Percentiles rank a stretch among this genome's conserved stretches.
Evolutionary conservation across 1,140 invertebrate species (phyloP).

Genomic region (Pteromalus puparum): DNA sequence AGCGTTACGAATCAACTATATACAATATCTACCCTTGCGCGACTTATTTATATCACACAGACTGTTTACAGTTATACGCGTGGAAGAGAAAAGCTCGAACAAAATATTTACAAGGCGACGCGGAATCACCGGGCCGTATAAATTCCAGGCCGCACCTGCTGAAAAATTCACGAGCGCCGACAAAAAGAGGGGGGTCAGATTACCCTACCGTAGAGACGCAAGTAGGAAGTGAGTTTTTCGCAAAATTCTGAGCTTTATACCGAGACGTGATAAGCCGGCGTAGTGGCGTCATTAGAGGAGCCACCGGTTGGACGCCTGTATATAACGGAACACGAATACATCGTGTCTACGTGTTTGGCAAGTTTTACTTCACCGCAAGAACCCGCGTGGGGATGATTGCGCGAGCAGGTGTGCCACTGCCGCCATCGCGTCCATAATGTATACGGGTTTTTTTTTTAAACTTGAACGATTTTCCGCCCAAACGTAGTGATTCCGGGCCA

Average conservation of each 20-base stretch:
- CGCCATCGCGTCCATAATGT: background rate
- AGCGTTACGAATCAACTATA: too few relatives aligned
- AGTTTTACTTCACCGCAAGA: constrained; percentile 24
- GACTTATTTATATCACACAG: background rate
- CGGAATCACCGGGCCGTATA: background rate
- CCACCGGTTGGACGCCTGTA: background rate
- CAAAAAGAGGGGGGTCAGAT: background rate
- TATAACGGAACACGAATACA: constrained; percentile 54
- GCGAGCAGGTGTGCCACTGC: background rate
- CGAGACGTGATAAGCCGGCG: constrained; percentile 55
- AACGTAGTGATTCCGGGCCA: too few relatives aligned
- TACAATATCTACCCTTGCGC: too few relatives aligned
- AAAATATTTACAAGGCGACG: background rate
- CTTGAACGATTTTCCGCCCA: too few relatives aligned
- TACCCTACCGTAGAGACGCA: background rate
- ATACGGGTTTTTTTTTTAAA: too few relatives aligned
- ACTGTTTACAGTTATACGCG: background rate
- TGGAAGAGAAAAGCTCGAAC: background rate
- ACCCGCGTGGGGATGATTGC: background rate
- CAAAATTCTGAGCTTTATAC: constrained; percentile 25
- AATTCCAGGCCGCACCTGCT: constrained; percentile 20
- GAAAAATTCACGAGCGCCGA: constrained; percentile 28
- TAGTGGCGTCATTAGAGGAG: constrained; percentile 58
- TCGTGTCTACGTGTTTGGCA: constrained; percentile 61
- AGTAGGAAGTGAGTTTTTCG: constrained; percentile 9